phyloP scores from a whole-genome alignment of 2,113 vertebrate genomes.

The Chrysochloris asiatica region DNA sequence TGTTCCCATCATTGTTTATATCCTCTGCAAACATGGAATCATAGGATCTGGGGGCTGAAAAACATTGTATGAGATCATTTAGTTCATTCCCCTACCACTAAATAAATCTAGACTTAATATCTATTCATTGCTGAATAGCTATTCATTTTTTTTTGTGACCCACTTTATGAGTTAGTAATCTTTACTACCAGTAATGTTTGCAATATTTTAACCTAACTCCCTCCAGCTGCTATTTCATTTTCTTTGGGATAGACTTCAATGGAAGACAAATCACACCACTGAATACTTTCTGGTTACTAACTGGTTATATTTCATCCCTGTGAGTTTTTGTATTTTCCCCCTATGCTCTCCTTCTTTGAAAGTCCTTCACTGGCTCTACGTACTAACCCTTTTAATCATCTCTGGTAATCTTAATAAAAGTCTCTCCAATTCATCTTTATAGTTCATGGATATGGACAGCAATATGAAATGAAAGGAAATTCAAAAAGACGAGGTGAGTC shows the following conservation, averaged over 20 bases:
- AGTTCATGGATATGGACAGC: background rate
- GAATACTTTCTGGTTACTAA: conserved; percentile 36
- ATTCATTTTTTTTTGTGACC: conserved; percentile 5
- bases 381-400: background rate
- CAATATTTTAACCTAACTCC: conserved; percentile 10
- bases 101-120: conserved; percentile 46
- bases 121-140: background rate
- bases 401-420: conserved; percentile 28
- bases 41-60: background rate
- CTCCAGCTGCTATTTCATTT: conserved; percentile 23
- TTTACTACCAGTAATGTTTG: background rate
- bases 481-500: background rate
- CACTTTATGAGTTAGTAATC: background rate
- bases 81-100: background rate
- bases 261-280: conserved; percentile 6
- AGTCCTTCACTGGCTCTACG: background rate
- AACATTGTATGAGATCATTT: conserved; percentile 25
- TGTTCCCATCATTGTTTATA: background rate
- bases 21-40: conserved; percentile 27
- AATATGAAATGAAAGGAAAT: conserved; percentile 13
- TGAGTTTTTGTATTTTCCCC: background rate
- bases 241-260: background rate
- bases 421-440: background rate
- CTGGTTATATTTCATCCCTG: conserved; percentile 31
- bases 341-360: conserved; percentile 12